Evolutionary conservation across 1,140 invertebrate species (phyloP), one percentile per base, ranked within the genome.

Genomic region (Triops longicaudatus): DNA sequence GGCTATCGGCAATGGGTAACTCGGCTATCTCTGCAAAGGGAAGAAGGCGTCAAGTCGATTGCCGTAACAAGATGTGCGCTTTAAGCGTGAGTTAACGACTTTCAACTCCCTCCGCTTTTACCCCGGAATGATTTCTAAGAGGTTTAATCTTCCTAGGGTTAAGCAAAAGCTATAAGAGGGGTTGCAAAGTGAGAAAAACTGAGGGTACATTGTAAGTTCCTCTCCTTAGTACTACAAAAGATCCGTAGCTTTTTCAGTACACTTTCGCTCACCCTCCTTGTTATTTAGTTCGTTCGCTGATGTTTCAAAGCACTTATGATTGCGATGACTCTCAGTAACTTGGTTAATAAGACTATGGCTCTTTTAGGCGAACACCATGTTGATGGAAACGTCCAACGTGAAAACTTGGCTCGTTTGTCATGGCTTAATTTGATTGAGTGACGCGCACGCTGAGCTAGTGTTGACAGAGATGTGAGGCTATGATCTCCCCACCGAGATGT

Each of bases 401-500:
- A 63, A 63, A 63, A 63, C 50, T 63, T 63, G 50, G 10, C 17
- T 22, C 50, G 50, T 63, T 63, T 63, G 50, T 63, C 50, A 63
- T 63, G 14, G n/a, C 50, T 63, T 63, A 63, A 63, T 63, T 63
- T 63, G 50, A 63, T 63, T 63, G 50, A 63, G 50, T 63, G 50
- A 63, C 50, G 50, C 17, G 50, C 50, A 63, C 17, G 50, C 50
- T 63, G 50, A 63, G 50, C 50, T 63, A 63, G 50, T 63, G 50
- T 63, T 63, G 50, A 63, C 50, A 63, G 22, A 63, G 50, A 63
- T 63, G 50, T 63, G 50, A 63, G 14, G 50, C 50, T 63, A 63
- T 63, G 50, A 63, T 63, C 50, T 63, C 50, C 50, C 50, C 50
- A 63, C 50, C 50, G 50, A 63, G 50, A 63, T 63, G 50, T 63